Evolutionary conservation across 2,888 invertebrate species (phyloP), one percentile per base, ranked within the genome.

Genomic region (Dendrolimus pini): DNA sequence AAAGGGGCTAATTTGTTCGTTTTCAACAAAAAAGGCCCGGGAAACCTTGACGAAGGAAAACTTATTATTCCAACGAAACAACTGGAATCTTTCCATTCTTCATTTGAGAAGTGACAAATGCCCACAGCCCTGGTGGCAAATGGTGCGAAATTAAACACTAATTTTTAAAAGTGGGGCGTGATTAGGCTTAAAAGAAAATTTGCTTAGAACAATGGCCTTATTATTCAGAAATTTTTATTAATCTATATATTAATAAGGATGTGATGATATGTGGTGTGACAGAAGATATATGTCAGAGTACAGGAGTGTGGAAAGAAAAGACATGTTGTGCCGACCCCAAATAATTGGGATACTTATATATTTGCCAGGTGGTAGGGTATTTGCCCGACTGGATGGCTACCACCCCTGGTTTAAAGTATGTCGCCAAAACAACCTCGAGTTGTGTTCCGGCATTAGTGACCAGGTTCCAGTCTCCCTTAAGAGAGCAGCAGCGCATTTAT

Each of bases 1-100:
- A 80, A 81, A 74, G 68, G 75, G 66, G 71, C 77, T 76, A 79
- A 80, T 82, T 81, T 79, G 77, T 80, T 73, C 72, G 68, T 67
- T 56, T 56, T 42, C 59, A 66, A 67, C 62, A 65, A 66, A 70
- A 69, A 63, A 65, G 61, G 62, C 55, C 55, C 42, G 62, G 56
- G 55, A 62, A 57, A 62, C 62, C 61, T 47, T 70, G 70, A 69
- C 65, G 65, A 69, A 59, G 65, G 64, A 59, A 53, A 66, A 41
- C 53, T 56, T 54, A 57, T 57, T 57, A 53, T 57, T 53, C 54
- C 54, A 10, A 64, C 62, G 62, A 66, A 68, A 72, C 66, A 68
- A 74, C 71, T 65, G 67, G 67, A 71, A 70, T 69, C 69, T 68
- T 66, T 68, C 66, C 70, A 73, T 71, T 70, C 66, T 69, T 72